Evolutionary conservation across 2,888 invertebrate genomes (phyloP).

Genomic region (Balanococcus diminutus): DNA sequence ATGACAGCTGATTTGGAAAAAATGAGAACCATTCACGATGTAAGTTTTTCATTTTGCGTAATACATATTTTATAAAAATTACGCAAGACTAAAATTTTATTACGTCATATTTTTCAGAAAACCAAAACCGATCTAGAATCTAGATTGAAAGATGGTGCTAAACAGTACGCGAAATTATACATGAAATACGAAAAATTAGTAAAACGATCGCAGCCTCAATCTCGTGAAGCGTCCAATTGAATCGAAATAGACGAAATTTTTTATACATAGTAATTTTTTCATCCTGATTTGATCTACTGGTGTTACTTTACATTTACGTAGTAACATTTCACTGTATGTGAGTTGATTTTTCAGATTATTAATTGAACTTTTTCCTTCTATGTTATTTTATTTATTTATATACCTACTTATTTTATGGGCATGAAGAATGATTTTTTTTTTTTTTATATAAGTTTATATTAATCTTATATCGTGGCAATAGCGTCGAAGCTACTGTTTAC

Average conservation of each 20-base stretch:
- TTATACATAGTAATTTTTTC: not conserved
- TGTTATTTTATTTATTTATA: not conserved
- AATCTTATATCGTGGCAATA: not conserved
- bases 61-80: not conserved
- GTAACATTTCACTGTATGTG: not conserved
- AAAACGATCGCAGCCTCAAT: not conserved
- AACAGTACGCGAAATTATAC: constrained; percentile 12
- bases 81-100: too few species aligned
- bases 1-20: not conserved
- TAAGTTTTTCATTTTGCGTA: not conserved
- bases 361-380: not conserved
- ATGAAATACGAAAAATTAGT: constrained; percentile 1
- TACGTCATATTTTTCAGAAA: not conserved
- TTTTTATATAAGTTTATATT: not conserved
- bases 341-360: not conserved
- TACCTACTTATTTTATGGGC: not conserved
- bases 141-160: not conserved
- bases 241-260: not conserved
- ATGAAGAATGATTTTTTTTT: not conserved
- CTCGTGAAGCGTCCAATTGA: not conserved
- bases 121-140: not conserved
- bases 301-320: not conserved
- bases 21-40: not conserved
- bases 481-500: not conserved
- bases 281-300: not conserved